Base-by-base conservation (phyloP, 1,140 invertebrate species). In the Heliconius hermathena region DNA sequence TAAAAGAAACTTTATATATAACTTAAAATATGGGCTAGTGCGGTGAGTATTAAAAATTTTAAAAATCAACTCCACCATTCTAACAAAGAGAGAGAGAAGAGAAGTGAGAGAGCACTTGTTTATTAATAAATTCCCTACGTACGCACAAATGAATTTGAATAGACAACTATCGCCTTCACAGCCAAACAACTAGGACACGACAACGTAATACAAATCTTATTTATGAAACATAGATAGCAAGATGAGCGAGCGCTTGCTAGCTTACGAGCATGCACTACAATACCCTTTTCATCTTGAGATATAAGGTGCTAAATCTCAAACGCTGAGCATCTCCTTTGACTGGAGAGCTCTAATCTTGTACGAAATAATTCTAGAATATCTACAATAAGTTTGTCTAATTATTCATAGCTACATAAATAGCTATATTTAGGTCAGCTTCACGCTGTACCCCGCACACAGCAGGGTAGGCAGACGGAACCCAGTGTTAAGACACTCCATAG, bases 321-420 rank as follows among this genome's bases (percentile, higher is more conserved):
- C 54, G 54, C 3, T 57, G 20, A 57, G 8, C 20, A 57, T n/a
- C 8, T 57, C 54, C 54, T 57, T 57, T 57, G 54, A 57, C 54
- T 57, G n/a, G 20, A 57, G 54, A n/a, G 49, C 18, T 74, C 52
- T 52, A 52, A 49, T 74, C n/a, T 57, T 71, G 71, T 73, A 54
- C 72, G 1, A 79, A 36, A 16, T 82, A 52, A 73, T 36, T 57
- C n/a, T 57, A 3, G 54, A n/a, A n/a, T 57, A 57, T 57, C 8
- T 22, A 52, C 49, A 6, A 20, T 18, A 20, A 52, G 20, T 20
- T 52, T 20, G 49, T 52, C 5, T 20, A 20, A 52, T 52, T 52
- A 52, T 20, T 52, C 49, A 52, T 52, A 52, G 20, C 4, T 52
- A 8, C 1, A 26, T 26, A 26, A 26, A 26, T 52, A 52, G 18